Evolutionary conservation across 1,140 invertebrate species (phyloP).

Genomic region (Zaprionus davidi): DNA sequence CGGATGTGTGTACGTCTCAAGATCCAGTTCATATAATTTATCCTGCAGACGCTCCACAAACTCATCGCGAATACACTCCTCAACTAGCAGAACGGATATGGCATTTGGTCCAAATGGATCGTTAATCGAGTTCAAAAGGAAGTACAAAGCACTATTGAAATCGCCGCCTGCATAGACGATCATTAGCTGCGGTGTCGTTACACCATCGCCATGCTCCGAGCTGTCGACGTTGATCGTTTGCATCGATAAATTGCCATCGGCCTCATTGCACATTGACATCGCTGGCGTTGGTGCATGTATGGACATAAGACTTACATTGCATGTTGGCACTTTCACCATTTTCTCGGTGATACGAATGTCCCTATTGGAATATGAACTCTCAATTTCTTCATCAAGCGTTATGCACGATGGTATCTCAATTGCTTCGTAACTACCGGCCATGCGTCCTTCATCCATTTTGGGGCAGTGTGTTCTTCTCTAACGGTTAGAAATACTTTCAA

Average conservation of each 20-base stretch:
- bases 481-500: neutral
- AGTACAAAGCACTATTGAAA: slow-evolving; percentile 60
- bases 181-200: slow-evolving; percentile 43
- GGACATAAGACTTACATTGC: neutral
- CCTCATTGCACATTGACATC: neutral
- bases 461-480: neutral
- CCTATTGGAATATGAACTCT: neutral
- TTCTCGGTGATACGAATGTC: neutral
- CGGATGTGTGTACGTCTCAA: neutral
- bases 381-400: neutral
- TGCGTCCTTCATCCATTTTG: slow-evolving; percentile 17
- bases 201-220: too few species aligned
- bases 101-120: slow-evolving; percentile 41
- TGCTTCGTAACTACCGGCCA: slow-evolving; percentile 10
- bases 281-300: slow-evolving; percentile 14
- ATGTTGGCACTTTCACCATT: slow-evolving; percentile 20
- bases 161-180: slow-evolving; percentile 62
- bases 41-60: slow-evolving; percentile 42
- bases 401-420: slow-evolving; percentile 28
- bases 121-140: slow-evolving; percentile 51
- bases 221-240: neutral
- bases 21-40: slow-evolving; percentile 27
- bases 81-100: slow-evolving; percentile 56
- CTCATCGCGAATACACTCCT: slow-evolving; percentile 44
- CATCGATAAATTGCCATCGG: neutral